Conservation (phyloP, 2,888 invertebrate species). For the Ichneumon xanthorius region DNA sequence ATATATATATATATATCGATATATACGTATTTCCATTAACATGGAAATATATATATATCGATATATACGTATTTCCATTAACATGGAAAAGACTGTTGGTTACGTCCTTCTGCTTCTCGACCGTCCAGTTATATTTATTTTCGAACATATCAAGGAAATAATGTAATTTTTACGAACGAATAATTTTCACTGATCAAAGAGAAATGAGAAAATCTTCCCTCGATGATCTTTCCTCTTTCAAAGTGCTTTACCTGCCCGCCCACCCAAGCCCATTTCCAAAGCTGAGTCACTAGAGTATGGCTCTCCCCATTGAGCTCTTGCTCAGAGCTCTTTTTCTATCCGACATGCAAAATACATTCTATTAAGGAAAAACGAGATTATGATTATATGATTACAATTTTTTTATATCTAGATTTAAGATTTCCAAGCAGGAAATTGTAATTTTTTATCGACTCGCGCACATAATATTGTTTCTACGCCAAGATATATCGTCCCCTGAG, state of each 20-base stretch:
- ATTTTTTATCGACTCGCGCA: no score
- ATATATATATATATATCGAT: not conserved
- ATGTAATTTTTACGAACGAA: not conserved
- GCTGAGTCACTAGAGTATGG: constrained; percentile 74
- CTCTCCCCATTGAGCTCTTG: constrained; percentile 28
- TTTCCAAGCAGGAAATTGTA: no score
- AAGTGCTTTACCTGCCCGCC: constrained; percentile 63
- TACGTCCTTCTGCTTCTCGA: not conserved
- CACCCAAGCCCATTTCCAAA: constrained; percentile 74
- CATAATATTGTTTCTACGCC: not conserved
- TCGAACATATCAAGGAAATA: not conserved
- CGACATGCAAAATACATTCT: not conserved
- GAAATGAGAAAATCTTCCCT: not conserved
- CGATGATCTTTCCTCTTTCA: constrained; percentile 56
- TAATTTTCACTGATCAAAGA: not conserved
- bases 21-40: no score
- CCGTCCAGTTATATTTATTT: not conserved
- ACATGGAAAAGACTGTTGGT: not conserved
- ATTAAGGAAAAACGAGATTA: no score
- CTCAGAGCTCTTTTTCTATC: constrained; percentile 8
- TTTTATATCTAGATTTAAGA: not conserved
- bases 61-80: no score
- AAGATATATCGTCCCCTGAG: not conserved
- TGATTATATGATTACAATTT: not conserved
- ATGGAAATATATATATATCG: not conserved